Conservation (phyloP, 1,140 invertebrate species). For the Penaeus chinensis region DNA sequence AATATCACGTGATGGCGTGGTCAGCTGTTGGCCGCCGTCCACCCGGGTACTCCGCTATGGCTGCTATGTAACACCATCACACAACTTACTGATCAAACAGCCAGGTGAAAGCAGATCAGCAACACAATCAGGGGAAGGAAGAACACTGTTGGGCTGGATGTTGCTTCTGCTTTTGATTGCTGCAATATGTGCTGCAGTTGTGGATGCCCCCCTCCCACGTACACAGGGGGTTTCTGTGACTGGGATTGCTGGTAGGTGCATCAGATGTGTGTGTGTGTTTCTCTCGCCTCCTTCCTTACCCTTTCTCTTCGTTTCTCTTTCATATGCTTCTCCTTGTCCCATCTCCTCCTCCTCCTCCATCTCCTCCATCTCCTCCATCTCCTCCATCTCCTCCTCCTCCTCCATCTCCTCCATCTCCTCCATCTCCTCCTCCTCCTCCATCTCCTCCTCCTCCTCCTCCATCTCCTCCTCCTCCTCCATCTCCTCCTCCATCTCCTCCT, state of each 20-base stretch:
- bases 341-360: background rate
- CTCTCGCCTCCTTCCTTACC: background rate
- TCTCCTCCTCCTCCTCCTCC: background rate
- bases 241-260: too few species aligned
- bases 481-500: background rate
- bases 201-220: too few species aligned
- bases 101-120: too few species aligned
- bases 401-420: background rate
- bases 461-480: background rate
- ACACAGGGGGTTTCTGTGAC: too few species aligned
- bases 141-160: too few species aligned
- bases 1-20: too few species aligned
- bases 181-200: too few species aligned
- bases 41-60: background rate
- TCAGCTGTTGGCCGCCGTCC: conserved; percentile 2
- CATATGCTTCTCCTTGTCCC: background rate
- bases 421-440: background rate
- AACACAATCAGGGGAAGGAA: too few species aligned
- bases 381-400: background rate
- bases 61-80: too few species aligned
- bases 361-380: background rate
- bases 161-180: too few species aligned
- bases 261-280: background rate
- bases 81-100: too few species aligned
- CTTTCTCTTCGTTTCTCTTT: background rate